These are phyloP conservation scores for Scarus forsteni DNA, from an alignment of 2,797 vertebrate species.

Conservation along the genomic window DNA sequence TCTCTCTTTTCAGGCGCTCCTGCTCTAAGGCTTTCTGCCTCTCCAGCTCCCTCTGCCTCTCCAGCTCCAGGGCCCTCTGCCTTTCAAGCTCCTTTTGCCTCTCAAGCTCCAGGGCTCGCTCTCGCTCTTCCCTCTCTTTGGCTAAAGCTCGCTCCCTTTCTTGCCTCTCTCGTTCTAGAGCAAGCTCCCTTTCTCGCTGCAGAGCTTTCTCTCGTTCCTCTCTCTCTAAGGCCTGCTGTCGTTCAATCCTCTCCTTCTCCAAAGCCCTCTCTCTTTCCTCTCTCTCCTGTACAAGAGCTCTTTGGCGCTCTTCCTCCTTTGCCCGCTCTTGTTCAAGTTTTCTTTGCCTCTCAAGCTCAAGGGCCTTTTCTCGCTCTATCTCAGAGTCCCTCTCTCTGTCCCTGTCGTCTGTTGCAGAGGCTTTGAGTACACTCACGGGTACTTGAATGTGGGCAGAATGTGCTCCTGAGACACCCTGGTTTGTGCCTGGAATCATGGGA, in stretches of 20 bases:
- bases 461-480: slow-evolving; percentile 62
- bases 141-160: slow-evolving; percentile 68
- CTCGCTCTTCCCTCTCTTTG: slow-evolving; percentile 59
- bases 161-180: slow-evolving; percentile 67
- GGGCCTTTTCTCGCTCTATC: slow-evolving; percentile 60
- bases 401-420: slow-evolving; percentile 65
- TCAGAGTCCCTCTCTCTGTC: slow-evolving; percentile 63
- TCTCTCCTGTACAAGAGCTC: slow-evolving; percentile 54
- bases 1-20: slow-evolving; percentile 26
- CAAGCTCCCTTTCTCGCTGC: slow-evolving; percentile 63
- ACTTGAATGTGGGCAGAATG: slow-evolving; percentile 67
- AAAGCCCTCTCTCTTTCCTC: slow-evolving; percentile 66
- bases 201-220: slow-evolving; percentile 69
- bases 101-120: slow-evolving; percentile 58
- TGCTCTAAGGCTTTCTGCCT: slow-evolving; percentile 61
- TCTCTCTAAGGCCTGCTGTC: slow-evolving; percentile 75
- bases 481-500: slow-evolving; percentile 71
- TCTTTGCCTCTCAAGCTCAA: slow-evolving; percentile 72
- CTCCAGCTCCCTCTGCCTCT: slow-evolving; percentile 68
- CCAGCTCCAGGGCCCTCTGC: slow-evolving; percentile 62
- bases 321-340: slow-evolving; percentile 67
- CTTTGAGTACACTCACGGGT: slow-evolving; percentile 76
- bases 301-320: slow-evolving; percentile 62
- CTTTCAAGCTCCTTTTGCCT: slow-evolving; percentile 67
- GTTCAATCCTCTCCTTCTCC: slow-evolving; percentile 67